A percentile compares a stretch with the other conserved stretches of the same genome.
These are phyloP conservation scores for Noctua pronuba DNA, from an alignment of 2,888 invertebrate species.

Conservation along the genomic window DNA sequence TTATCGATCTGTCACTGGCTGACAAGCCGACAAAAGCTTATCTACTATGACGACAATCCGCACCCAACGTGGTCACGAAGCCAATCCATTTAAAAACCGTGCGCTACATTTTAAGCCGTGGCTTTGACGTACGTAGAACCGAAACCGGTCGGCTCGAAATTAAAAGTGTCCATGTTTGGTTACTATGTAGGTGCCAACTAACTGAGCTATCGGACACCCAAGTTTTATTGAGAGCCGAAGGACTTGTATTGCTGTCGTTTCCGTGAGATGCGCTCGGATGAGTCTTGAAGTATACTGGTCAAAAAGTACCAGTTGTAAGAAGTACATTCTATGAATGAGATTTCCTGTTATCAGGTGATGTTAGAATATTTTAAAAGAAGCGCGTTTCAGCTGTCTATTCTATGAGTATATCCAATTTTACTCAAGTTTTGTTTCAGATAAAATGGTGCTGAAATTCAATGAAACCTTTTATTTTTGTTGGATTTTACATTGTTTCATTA, in stretches of 20 bases:
- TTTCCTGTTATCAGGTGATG: background rate
- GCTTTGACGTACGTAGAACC: constrained; percentile 50
- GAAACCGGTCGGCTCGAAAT: constrained; percentile 46
- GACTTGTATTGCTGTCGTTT: constrained; percentile 12
- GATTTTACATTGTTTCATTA: background rate
- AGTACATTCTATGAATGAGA: background rate
- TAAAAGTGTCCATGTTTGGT: constrained; percentile 47
- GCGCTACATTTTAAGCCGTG: constrained; percentile 40
- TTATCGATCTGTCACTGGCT: constrained; percentile 47
- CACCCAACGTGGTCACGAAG: constrained; percentile 54
- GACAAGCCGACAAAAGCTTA: constrained; percentile 56
- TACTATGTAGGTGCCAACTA: constrained; percentile 40
- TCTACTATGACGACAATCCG: constrained; percentile 57
- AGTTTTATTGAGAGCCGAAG: constrained; percentile 26
- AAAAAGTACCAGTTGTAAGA: background rate
- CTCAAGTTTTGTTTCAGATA: background rate
- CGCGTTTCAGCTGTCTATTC: background rate
- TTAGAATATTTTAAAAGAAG: background rate
- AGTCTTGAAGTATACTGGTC: background rate
- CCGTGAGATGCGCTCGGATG: constrained; percentile 4
- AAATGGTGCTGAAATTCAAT: background rate
- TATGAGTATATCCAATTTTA: background rate
- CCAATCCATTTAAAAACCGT: constrained; percentile 45
- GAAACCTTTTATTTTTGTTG: background rate
- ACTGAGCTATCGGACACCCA: constrained; percentile 27